Conservation (phyloP, 2,888 invertebrate genomes). For the Eilema griseolum region DNA sequence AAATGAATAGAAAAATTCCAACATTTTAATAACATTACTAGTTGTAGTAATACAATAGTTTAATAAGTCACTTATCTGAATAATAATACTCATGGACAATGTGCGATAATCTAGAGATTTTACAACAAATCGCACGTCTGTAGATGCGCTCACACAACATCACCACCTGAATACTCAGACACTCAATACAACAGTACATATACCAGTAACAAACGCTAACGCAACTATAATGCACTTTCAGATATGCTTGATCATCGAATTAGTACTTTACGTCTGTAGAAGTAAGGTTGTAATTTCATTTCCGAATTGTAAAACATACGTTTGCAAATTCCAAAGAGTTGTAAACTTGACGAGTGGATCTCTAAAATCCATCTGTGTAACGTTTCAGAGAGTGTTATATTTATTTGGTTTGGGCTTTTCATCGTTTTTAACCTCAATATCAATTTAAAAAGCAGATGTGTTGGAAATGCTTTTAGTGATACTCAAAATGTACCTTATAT, state of each 20-base stretch:
- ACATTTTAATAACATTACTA: too few species aligned
- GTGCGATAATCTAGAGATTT: too few species aligned
- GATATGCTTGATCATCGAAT: conserved; percentile 12
- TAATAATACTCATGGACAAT: too few species aligned
- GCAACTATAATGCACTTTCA: conserved; percentile 29
- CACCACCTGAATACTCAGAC: conserved; percentile 58
- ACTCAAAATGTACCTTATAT: neutral
- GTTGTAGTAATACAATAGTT: too few species aligned
- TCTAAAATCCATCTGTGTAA: conserved; percentile 54
- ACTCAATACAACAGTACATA: conserved; percentile 48
- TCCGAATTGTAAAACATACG: conserved; percentile 27
- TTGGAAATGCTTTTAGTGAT: conserved; percentile 28
- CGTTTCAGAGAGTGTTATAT: conserved; percentile 54
- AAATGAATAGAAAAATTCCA: too few species aligned
- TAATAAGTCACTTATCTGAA: too few species aligned
- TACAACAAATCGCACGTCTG: conserved; percentile 27
- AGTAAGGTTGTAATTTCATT: conserved; percentile 32
- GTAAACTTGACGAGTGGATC: conserved; percentile 57
- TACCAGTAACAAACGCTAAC: conserved; percentile 47
- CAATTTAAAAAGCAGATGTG: conserved; percentile 22
- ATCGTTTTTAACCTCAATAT: conserved; percentile 49
- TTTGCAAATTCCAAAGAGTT: conserved; percentile 55
- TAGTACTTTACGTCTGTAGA: conserved; percentile 36
- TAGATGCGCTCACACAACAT: conserved; percentile 12
- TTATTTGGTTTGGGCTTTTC: conserved; percentile 53